These are phyloP conservation scores for Cebuella pygmaea DNA, from an alignment of 2,797 vertebrate genomes.

Conservation along the genomic window DNA sequence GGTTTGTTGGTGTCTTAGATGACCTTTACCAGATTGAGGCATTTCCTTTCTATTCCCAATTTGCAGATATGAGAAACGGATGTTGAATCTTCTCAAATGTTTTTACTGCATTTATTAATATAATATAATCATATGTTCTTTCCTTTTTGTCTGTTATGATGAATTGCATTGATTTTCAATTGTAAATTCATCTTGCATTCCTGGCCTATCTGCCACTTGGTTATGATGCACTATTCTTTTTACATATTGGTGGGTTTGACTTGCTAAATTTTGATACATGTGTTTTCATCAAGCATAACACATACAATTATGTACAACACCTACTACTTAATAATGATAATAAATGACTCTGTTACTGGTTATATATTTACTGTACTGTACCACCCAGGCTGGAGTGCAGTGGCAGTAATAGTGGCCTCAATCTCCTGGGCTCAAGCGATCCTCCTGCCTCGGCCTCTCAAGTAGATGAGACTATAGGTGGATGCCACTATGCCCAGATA, in stretches of 20 bases:
- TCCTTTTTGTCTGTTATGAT: background rate
- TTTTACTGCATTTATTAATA: background rate
- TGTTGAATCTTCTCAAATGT: background rate
- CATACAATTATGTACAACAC: background rate
- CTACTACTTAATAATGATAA: background rate
- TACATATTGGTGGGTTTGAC: background rate
- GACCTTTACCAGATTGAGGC: background rate
- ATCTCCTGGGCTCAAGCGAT: background rate
- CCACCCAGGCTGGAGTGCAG: background rate
- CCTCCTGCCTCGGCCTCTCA: background rate
- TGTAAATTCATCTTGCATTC: background rate
- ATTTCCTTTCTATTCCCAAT: background rate
- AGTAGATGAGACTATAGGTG: background rate
- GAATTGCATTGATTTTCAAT: background rate
- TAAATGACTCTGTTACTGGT: background rate
- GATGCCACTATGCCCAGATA: background rate
- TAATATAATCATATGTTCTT: background rate
- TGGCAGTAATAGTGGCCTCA: background rate
- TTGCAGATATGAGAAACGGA: background rate
- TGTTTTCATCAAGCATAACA: background rate
- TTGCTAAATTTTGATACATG: background rate
- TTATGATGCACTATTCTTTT: background rate
- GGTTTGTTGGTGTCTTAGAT: background rate
- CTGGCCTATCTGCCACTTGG: background rate
- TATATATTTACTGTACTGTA: background rate